Percentiles rank a stretch among this genome's conserved stretches.
Conservation (phyloP, 1,140 invertebrate species). For the Limonius californicus region DNA sequence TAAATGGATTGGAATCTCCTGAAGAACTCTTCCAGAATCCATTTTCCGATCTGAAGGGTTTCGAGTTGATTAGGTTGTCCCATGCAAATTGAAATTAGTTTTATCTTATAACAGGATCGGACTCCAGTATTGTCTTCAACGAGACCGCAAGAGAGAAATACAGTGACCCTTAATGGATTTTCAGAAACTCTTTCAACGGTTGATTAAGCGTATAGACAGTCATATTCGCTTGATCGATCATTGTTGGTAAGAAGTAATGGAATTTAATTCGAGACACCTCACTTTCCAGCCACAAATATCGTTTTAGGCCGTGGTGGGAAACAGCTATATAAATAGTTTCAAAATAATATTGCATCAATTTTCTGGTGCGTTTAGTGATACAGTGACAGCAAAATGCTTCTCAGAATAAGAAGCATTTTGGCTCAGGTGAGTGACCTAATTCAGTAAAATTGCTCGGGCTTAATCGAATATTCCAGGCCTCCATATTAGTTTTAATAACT, state of each 20-base stretch:
- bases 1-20: no score
- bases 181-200: not conserved
- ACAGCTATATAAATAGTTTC: constrained; percentile 10
- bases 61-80: no score
- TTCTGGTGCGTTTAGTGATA: not conserved
- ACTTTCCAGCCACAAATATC: constrained; percentile 9
- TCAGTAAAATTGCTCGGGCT: not conserved
- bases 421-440: constrained; percentile 3
- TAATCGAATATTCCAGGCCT: not conserved
- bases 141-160: no score
- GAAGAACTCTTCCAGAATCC: no score
- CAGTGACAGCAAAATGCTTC: constrained; percentile 4
- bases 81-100: no score
- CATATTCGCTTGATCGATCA: constrained; percentile 10
- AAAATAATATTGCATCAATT: constrained; percentile 12
- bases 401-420: constrained; percentile 10
- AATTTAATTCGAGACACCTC: constrained; percentile 5
- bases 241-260: constrained; percentile 11
- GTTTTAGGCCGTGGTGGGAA: not conserved
- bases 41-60: no score
- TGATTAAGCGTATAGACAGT: constrained; percentile 13
- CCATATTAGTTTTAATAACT: constrained; percentile 1
- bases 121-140: no score
- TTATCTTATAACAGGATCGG: no score
- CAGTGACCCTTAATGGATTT: no score